phyloP scores from a whole-genome alignment of 2,113 vertebrate genomes.

The Cryptotis parvus region DNA sequence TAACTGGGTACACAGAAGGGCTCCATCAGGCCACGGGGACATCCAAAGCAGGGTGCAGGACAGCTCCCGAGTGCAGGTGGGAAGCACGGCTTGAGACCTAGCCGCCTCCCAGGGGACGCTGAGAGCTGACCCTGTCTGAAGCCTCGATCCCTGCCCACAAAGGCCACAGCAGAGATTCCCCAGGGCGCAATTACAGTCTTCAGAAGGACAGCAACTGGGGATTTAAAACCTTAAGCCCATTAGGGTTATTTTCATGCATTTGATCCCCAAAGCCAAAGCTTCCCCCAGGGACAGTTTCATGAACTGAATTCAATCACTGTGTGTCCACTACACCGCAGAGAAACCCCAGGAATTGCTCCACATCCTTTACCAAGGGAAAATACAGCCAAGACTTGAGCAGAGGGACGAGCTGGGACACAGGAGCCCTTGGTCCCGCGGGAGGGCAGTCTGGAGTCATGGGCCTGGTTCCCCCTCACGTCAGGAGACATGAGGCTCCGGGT shows the following conservation, averaged over 20 bases:
- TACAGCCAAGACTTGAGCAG: not conserved
- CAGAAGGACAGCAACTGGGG: not conserved
- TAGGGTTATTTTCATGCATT: conserved; percentile 42
- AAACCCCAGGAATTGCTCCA: not conserved
- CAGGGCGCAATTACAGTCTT: not conserved
- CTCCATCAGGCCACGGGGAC: not conserved
- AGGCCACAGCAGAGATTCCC: not conserved
- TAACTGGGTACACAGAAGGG: not conserved
- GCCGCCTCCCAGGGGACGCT: not conserved
- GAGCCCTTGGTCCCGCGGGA: too few species aligned
- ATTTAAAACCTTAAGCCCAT: conserved; percentile 63
- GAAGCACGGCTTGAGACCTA: not conserved
- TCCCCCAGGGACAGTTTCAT: conserved; percentile 18
- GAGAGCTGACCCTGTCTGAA: not conserved
- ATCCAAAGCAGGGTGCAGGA: not conserved
- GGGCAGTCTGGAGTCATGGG: not conserved
- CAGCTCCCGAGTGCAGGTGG: not conserved
- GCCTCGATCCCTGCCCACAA: conserved; percentile 35
- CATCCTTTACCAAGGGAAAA: not conserved
- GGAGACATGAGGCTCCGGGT: not conserved
- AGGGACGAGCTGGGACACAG: not conserved
- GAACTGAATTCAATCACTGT: conserved; percentile 14
- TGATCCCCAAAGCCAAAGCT: conserved; percentile 55
- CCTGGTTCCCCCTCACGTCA: not conserved
- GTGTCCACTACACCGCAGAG: not conserved